Conservation (phyloP, 1,140 invertebrate species). For the Eufriesea mexicana region DNA sequence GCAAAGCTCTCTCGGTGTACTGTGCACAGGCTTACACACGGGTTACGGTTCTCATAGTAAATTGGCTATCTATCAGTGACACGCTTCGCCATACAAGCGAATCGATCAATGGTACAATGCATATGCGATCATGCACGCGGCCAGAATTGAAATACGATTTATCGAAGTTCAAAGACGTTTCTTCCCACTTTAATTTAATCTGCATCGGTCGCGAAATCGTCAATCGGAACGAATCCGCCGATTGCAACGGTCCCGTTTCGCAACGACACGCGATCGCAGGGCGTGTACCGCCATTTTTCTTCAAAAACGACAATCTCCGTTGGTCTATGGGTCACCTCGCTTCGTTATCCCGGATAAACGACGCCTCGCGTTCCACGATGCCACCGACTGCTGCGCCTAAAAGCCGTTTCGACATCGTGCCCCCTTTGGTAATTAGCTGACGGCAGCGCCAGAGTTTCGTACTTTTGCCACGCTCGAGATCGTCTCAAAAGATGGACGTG, state of each 20-base stretch:
- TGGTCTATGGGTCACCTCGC: not conserved
- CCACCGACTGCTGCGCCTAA: not conserved
- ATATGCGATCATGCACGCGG: slow-evolving; percentile 30
- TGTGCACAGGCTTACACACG: not conserved
- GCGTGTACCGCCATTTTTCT: slow-evolving; percentile 36
- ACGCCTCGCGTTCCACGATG: not conserved
- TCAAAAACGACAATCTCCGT: not conserved
- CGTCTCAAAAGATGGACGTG: too few species aligned
- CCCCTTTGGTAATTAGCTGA: too few species aligned
- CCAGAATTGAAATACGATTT: slow-evolving; percentile 27
- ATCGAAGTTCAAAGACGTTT: slow-evolving; percentile 14
- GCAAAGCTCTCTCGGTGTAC: not conserved
- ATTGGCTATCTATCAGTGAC: slow-evolving; percentile 51
- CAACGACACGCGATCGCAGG: slow-evolving; percentile 33
- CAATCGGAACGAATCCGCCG: slow-evolving; percentile 15
- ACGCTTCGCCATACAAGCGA: slow-evolving; percentile 16
- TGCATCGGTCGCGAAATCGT: slow-evolving; percentile 24
- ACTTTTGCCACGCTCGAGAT: too few species aligned
- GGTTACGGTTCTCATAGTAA: slow-evolving; percentile 38
- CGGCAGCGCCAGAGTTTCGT: too few species aligned
- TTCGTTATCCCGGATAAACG: slow-evolving; percentile 22
- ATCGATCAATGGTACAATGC: slow-evolving; percentile 45
- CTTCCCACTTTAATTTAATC: slow-evolving; percentile 59
- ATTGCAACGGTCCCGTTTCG: slow-evolving; percentile 20
- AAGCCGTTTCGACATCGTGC: too few species aligned